Percentiles rank a stretch among this genome's conserved stretches.
phyloP scores from a whole-genome alignment of 2,113 vertebrate genomes.

The Epinephelus cyanopodus region DNA sequence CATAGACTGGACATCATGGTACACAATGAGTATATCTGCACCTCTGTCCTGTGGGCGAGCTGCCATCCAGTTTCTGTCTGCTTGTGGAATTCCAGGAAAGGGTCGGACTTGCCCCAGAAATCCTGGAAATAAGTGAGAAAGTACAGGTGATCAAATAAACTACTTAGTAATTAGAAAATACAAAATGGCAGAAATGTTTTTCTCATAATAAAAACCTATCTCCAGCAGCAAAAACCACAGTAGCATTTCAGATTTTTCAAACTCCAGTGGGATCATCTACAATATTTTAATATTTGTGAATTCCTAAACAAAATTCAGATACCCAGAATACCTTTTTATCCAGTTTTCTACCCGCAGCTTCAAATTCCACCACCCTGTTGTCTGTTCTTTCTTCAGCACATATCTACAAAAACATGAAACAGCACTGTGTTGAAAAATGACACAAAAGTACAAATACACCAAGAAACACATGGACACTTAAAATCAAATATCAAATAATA shows the following conservation, averaged over 20 bases:
- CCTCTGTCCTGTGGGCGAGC: conserved; percentile 97
- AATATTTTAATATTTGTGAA: background rate
- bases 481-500: background rate
- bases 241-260: background rate
- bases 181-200: background rate
- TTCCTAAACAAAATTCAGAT: background rate
- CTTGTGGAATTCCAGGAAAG: conserved; percentile 96
- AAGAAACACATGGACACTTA: background rate
- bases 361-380: conserved; percentile 92
- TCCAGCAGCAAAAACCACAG: background rate
- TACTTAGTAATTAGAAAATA: background rate
- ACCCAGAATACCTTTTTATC: conserved; percentile 91
- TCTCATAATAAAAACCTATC: background rate
- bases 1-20: background rate
- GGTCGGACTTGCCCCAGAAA: conserved; percentile 98
- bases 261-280: background rate
- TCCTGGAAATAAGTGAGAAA: conserved; percentile 83
- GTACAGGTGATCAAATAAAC: background rate
- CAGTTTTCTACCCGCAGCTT: conserved; percentile 93
- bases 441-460: background rate
- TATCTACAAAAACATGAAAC: conserved; percentile 80
- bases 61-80: conserved; percentile 93
- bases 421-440: conserved; percentile 2
- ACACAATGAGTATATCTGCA: conserved; percentile 51
- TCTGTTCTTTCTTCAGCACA: conserved; percentile 95